Base-by-base conservation (phyloP, 2,797 vertebrate species). In the Microctenopoma steveboyesi region DNA sequence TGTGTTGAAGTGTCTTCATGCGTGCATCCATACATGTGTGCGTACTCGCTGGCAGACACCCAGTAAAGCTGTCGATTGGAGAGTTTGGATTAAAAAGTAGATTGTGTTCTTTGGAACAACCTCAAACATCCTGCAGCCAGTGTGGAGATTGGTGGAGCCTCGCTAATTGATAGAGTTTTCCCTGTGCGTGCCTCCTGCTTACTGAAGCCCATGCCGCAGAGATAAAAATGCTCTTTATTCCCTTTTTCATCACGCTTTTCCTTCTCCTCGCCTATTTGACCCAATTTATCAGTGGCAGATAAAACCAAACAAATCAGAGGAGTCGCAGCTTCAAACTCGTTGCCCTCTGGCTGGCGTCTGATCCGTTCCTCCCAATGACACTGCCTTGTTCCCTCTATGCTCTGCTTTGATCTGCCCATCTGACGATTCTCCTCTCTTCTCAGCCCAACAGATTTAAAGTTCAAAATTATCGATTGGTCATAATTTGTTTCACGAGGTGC, bases 221-320 rank as follows among this genome's bases (percentile, higher is more conserved):
- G 71, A 87, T 78, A 18, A 73, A 85, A 62, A 76, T 63, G 61
- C 39, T 66, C 62, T 76, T 84, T 84, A 69, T 87, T 86, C 52
- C 65, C 51, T 57, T 70, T 72, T 80, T 67, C 82, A 68, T 71
- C 64, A 55, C 80, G 18, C 68, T 49, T 47, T 76, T 74, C 63
- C 63, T 77, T 60, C 43, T 64, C 69, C 43, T 69, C 50, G 54
- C 60, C 77, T 49, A 72, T 89, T 87, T 86, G 74, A 85, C 85
- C 83, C 76, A 84, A 76, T 92, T 92, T 81, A 85, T 85, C 78
- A 82, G 78, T 65, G 49, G 50, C 64, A 79, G 90, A 91, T 90
- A 79, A 90, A 87, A 70, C 56, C 64, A 78, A 88, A 86, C 66
- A 74, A 85, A 88, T 86, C 69, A 70, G 71, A 86, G 64, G 50